phyloP scores from a whole-genome alignment of 2,113 vertebrate species.

The Pseudolaguvia tuberculata region DNA sequence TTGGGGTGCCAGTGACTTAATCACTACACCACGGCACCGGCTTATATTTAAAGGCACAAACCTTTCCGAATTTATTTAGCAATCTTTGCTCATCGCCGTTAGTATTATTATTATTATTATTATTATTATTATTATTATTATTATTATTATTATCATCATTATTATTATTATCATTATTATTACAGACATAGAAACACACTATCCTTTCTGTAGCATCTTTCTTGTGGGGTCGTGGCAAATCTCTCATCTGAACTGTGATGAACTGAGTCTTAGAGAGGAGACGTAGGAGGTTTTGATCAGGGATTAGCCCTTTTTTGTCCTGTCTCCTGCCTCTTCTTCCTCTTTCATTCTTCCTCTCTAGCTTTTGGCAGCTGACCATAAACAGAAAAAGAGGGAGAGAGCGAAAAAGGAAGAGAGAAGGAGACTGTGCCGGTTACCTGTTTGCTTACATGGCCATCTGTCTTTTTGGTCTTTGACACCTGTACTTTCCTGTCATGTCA shows the following conservation, averaged over 20 bases:
- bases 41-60: no score
- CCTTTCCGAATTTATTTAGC: no score
- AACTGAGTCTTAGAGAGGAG: not conserved
- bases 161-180: not conserved
- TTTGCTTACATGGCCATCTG: constrained; percentile 50
- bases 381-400: constrained; percentile 10
- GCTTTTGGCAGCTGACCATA: constrained; percentile 28
- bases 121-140: no score
- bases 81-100: not conserved
- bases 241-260: constrained; percentile 25
- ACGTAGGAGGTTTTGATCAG: constrained; percentile 23
- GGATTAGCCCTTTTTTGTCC: constrained; percentile 40
- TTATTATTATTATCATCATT: no score
- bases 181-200: not conserved
- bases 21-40: no score
- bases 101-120: no score
- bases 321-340: constrained; percentile 22
- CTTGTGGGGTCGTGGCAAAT: constrained; percentile 9
- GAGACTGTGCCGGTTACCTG: constrained; percentile 34
- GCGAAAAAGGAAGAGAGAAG: not conserved
- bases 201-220: not conserved
- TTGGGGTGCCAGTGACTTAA: no score
- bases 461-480: constrained; percentile 51
- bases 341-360: constrained; percentile 12
- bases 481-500: constrained; percentile 43